These are phyloP conservation scores for Clamator glandarius DNA, from an alignment of 2,797 vertebrate genomes.

Conservation along the genomic window DNA sequence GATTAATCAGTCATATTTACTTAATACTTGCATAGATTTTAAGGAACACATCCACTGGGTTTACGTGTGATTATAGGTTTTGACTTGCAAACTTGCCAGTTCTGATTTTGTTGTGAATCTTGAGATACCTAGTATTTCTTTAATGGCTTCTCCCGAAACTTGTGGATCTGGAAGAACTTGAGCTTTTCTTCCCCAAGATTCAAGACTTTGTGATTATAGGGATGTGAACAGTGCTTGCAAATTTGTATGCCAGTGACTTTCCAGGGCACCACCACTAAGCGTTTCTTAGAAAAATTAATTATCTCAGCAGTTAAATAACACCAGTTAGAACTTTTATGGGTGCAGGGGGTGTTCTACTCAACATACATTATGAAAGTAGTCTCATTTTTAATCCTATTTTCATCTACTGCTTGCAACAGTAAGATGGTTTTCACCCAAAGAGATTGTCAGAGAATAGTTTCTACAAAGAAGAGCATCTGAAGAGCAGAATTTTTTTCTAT, in stretches of 20 bases:
- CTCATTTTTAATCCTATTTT: background rate
- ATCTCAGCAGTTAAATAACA: background rate
- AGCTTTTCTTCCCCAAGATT: background rate
- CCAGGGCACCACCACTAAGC: background rate
- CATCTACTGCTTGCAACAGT: background rate
- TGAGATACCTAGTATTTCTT: background rate
- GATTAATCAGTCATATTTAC: constrained; percentile 34
- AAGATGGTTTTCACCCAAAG: background rate
- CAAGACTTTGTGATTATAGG: background rate
- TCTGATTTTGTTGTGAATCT: background rate
- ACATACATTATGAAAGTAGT: background rate
- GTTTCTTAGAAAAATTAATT: background rate
- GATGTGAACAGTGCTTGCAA: background rate
- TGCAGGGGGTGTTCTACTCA: background rate
- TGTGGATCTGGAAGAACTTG: background rate
- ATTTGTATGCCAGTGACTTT: background rate
- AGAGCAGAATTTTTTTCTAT: background rate
- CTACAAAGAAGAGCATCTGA: background rate
- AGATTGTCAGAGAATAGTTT: background rate
- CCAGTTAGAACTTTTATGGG: background rate
- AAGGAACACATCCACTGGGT: background rate
- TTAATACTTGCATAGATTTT: background rate
- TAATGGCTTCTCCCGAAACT: background rate
- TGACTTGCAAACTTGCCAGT: background rate
- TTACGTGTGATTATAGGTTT: background rate